Percentiles rank a stretch among this genome's conserved stretches.
These are phyloP conservation scores for Heliocidaris erythrogramma DNA, from an alignment of 35 echinoderm and acorn worm species.

Conservation along the genomic window DNA sequence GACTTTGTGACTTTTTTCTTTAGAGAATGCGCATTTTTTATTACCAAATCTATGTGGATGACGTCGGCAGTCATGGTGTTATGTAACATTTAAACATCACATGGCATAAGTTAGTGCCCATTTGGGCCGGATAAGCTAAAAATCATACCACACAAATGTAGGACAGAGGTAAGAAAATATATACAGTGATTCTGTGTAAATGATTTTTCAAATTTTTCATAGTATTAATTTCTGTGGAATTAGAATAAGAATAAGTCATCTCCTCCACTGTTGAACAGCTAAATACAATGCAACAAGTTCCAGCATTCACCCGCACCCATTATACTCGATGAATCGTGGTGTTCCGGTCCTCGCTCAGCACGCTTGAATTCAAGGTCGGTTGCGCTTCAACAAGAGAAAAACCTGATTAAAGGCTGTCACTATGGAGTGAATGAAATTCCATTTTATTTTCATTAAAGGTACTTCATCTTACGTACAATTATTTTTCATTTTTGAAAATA, in stretches of 20 bases:
- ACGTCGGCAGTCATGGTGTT: too few species aligned
- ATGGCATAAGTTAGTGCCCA: too few species aligned
- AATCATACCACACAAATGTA: too few species aligned
- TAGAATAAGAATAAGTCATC: background rate
- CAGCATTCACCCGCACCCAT: background rate
- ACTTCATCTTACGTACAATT: too few species aligned
- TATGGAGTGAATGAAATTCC: background rate
- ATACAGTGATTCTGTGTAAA: background rate
- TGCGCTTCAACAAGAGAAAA: background rate
- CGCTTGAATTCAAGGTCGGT: background rate
- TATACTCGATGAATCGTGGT: background rate
- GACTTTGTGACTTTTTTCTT: too few species aligned
- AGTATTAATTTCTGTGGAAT: background rate
- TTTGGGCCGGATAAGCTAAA: too few species aligned
- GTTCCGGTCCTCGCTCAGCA: background rate
- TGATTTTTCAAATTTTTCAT: constrained; percentile 8
- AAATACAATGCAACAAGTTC: background rate
- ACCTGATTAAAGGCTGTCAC: background rate
- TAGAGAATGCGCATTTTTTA: too few species aligned
- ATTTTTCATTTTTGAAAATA: too few species aligned
- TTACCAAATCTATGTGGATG: too few species aligned
- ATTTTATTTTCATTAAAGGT: background rate
- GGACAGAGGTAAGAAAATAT: too few species aligned
- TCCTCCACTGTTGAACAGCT: background rate
- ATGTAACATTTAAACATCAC: too few species aligned